Conservation (phyloP, 2,888 invertebrate species). For the Craniophora ligustri region DNA sequence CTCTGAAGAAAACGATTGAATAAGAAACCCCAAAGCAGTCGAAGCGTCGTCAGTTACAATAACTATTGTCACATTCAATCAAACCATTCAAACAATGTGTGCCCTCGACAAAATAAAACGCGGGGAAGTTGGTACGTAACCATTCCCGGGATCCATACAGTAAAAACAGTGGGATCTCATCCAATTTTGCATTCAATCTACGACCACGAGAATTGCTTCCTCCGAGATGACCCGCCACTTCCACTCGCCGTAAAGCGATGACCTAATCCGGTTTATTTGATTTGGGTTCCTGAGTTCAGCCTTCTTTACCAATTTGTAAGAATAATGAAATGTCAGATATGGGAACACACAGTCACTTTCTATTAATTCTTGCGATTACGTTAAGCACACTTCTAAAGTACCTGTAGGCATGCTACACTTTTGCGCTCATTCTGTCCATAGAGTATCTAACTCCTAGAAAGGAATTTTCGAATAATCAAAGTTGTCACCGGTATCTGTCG, state of each 20-base stretch:
- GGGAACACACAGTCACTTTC: slow-evolving; percentile 46
- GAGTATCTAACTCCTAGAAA: slow-evolving; percentile 24
- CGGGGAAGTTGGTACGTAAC: slow-evolving; percentile 73
- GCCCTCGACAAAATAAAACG: slow-evolving; percentile 80
- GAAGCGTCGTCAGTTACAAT: slow-evolving; percentile 77
- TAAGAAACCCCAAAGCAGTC: slow-evolving; percentile 68
- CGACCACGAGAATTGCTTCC: slow-evolving; percentile 86
- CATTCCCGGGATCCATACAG: slow-evolving; percentile 78
- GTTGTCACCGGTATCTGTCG: slow-evolving; percentile 16
- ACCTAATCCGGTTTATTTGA: slow-evolving; percentile 88
- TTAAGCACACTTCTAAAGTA: slow-evolving; percentile 6
- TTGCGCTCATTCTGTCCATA: slow-evolving; percentile 8
- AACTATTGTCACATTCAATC: slow-evolving; percentile 87
- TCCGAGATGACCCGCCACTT: slow-evolving; percentile 87
- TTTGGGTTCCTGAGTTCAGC: slow-evolving; percentile 82
- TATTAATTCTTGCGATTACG: slow-evolving; percentile 40
- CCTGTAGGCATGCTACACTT: slow-evolving; percentile 23
- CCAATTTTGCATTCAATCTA: slow-evolving; percentile 89
- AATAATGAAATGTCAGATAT: slow-evolving; percentile 71
- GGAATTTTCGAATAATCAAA: slow-evolving; percentile 34
- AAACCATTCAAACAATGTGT: slow-evolving; percentile 79
- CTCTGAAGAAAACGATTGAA: slow-evolving; percentile 64
- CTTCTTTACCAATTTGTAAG: slow-evolving; percentile 79
- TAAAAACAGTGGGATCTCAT: slow-evolving; percentile 86
- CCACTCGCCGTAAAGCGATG: slow-evolving; percentile 85